Evolutionary conservation across 2,888 invertebrate species (phyloP), one percentile per base, ranked within the genome.

Genomic region (Latheticus oryzae): DNA sequence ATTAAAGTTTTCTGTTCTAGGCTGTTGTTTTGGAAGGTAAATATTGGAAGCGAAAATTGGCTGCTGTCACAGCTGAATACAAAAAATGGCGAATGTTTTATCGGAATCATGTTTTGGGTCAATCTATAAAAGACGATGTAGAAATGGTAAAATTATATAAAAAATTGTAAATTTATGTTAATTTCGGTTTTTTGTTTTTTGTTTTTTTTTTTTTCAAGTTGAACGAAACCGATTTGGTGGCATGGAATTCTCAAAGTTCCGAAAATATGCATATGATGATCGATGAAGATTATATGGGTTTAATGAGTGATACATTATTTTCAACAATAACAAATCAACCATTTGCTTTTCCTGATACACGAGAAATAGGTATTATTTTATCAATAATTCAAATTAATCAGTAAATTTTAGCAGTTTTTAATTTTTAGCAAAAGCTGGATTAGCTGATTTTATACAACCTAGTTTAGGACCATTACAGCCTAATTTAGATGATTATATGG

Each of bases 21-120:
- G 95, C 97, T 71, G 93, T 95, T 60, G 95, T 98, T 65, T 83
- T 99, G 76, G 98, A 99, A 83, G 99, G 98, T 54, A 99, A 98
- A 84, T 99, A 99, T 81, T 99, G 99, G 98, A 99, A 99, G 82
- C 84, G 98, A 73, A 90, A 95, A 80, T 85, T 96, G 65, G 93
- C 95, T 68, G 97, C 97, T 30, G 96, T 98, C 42, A 95, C 95
- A 73, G 96, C 97, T 60, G 98, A 99, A 82, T 99, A 99, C 84
- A 96, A 97, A 84, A 95, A 96, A 89, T 99, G 98, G 98, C 88
- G 98, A 63, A 89, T 92, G 83, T 95, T 90, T 81, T 90, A 90
- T 81, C 85, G 90, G 75, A 91, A 92, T 82, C 87, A 89, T 74
- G 83, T 87, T 73, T 83, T 87, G 75, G 91, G 90, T 61, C 88